Evolutionary conservation across 1,140 invertebrate species (phyloP).

Genomic region (Araneus ventricosus): DNA sequence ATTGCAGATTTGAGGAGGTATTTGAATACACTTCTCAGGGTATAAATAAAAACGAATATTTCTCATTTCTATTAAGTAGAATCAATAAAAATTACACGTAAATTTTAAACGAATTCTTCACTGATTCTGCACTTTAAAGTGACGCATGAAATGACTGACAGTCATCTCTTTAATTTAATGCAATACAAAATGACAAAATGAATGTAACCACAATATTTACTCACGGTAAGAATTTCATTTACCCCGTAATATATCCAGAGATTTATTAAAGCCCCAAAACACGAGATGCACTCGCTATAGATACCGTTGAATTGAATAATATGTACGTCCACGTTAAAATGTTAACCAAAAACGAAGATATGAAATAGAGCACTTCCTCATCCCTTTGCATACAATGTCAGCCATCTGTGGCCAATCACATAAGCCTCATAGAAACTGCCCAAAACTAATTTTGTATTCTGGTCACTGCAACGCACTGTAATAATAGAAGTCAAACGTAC

Average conservation of each 20-base stretch:
- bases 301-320: not conserved
- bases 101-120: no score
- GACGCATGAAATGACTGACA: no score
- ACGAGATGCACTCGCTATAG: no score
- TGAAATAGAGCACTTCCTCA: slow-evolving; percentile 34
- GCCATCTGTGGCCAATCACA: slow-evolving; percentile 50
- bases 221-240: not conserved
- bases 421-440: slow-evolving; percentile 19
- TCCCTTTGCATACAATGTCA: slow-evolving; percentile 27
- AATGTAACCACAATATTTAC: not conserved
- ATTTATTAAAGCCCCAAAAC: not conserved
- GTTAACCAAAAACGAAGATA: slow-evolving; percentile 21
- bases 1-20: no score
- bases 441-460: slow-evolving; percentile 63
- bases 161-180: no score
- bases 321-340: not conserved
- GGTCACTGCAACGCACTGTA: slow-evolving; percentile 29
- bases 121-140: no score
- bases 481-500: slow-evolving; percentile 25
- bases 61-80: no score
- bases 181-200: not conserved
- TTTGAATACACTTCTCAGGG: no score
- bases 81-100: no score
- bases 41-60: no score
- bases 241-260: not conserved